phyloP scores from a whole-genome alignment of 2,113 vertebrate species.

The Chionis minor region DNA sequence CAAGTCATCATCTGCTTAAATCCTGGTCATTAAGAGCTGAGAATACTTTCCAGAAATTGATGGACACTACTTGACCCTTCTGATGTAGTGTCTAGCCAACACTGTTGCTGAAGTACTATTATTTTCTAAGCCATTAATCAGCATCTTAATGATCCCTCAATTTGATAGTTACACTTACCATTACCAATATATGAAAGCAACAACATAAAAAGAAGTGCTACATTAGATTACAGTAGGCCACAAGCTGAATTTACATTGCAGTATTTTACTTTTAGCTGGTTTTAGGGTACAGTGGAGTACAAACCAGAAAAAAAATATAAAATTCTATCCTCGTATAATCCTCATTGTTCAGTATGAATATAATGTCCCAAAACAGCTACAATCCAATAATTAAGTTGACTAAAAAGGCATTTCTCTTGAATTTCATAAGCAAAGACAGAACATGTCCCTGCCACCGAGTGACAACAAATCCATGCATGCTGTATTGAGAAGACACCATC shows the following conservation, averaged over 20 bases:
- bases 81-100: not conserved
- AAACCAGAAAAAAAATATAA: not conserved
- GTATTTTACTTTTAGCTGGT: not conserved
- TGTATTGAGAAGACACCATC: not conserved
- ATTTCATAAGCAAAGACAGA: not conserved
- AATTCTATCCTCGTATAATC: too few relatives aligned
- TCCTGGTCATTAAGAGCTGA: not conserved
- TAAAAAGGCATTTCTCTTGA: not conserved
- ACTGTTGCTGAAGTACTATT: not conserved
- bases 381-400: not conserved
- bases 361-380: not conserved
- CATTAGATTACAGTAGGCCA: not conserved
- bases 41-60: not conserved
- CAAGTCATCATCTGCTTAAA: not conserved
- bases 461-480: not conserved
- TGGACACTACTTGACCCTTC: not conserved
- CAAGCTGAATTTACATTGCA: not conserved
- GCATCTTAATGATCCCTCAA: not conserved
- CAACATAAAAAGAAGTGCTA: not conserved
- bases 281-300: not conserved
- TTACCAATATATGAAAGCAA: not conserved
- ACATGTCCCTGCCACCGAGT: accelerated
- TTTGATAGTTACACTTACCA: not conserved
- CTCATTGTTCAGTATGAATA: not conserved
- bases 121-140: not conserved